A percentile compares a stretch with the other conserved stretches of the same genome.
Conservation (phyloP, 2,888 invertebrate genomes). For the Meiosimyza platycephala region DNA sequence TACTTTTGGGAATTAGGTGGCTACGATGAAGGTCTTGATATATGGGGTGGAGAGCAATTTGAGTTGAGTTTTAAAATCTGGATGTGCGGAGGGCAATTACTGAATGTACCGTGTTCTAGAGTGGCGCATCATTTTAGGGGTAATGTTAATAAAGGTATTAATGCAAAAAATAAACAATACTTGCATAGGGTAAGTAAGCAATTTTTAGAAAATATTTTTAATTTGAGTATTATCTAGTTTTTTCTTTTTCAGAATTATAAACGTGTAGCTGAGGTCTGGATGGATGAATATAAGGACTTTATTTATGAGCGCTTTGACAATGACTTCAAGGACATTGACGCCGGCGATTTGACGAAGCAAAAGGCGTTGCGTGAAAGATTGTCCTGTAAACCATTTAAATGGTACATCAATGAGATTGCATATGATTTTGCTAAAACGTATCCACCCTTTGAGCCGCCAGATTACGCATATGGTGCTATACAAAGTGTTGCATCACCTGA, state of each 20-base stretch:
- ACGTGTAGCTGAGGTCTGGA: conserved; percentile 97
- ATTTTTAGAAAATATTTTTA: neutral
- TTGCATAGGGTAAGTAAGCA: conserved; percentile 67
- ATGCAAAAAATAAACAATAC: conserved; percentile 93
- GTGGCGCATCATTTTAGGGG: conserved; percentile 93
- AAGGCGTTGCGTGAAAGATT: conserved; percentile 66
- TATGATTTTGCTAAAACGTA: conserved; percentile 90
- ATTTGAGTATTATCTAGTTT: neutral
- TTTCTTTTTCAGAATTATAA: conserved; percentile 79
- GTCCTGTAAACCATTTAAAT: conserved; percentile 91
- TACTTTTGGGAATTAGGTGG: conserved; percentile 98
- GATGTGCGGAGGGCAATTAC: conserved; percentile 95
- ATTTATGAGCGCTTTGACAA: conserved; percentile 86
- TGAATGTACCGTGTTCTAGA: conserved; percentile 93
- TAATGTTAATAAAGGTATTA: conserved; percentile 82
- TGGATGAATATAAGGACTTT: conserved; percentile 96
- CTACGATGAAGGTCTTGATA: conserved; percentile 91
- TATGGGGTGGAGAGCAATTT: conserved; percentile 99
- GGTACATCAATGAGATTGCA: conserved; percentile 95
- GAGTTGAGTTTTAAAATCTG: conserved; percentile 97
- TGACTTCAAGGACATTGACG: conserved; percentile 78
- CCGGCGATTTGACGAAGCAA: conserved; percentile 86
- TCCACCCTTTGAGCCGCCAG: conserved; percentile 87
- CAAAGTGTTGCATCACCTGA: conserved; percentile 72
- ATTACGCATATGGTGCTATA: conserved; percentile 86